A percentile compares a stretch with the other conserved stretches of the same genome.
Conservation (phyloP, 2,113 vertebrate species). For the Saccopteryx leptura region DNA sequence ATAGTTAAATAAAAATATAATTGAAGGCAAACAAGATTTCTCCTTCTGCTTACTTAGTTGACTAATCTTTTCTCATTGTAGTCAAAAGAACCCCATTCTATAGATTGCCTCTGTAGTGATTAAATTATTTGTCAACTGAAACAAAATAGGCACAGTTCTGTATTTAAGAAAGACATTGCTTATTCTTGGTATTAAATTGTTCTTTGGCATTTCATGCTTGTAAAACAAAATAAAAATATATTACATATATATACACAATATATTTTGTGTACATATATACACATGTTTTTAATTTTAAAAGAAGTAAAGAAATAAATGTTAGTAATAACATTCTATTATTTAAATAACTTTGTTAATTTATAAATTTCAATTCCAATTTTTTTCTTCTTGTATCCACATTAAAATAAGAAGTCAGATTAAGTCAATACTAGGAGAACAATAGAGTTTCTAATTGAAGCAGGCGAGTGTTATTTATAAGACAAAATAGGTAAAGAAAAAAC, state of each 20-base stretch:
- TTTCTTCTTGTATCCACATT: background rate
- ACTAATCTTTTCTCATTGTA: conserved; percentile 39
- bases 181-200: background rate
- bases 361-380: background rate
- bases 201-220: background rate
- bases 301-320: background rate
- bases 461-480: conserved; percentile 32
- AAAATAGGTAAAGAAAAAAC: background rate
- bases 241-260: background rate
- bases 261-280: background rate
- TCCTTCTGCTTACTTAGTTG: background rate
- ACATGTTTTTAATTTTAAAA: conserved; percentile 4
- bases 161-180: background rate
- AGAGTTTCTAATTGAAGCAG: background rate
- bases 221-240: background rate
- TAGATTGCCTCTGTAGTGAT: background rate
- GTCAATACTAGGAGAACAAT: background rate
- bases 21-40: background rate
- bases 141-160: background rate
- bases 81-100: conserved; percentile 54
- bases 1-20: background rate
- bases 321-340: background rate
- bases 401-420: conserved; percentile 37
- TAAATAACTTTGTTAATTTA: background rate
- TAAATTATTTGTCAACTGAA: background rate